A percentile compares a stretch with the other conserved stretches of the same genome.
Conservation (phyloP, 53 echinoderm and acorn worm genomes). For the Glandiceps talaboti region DNA sequence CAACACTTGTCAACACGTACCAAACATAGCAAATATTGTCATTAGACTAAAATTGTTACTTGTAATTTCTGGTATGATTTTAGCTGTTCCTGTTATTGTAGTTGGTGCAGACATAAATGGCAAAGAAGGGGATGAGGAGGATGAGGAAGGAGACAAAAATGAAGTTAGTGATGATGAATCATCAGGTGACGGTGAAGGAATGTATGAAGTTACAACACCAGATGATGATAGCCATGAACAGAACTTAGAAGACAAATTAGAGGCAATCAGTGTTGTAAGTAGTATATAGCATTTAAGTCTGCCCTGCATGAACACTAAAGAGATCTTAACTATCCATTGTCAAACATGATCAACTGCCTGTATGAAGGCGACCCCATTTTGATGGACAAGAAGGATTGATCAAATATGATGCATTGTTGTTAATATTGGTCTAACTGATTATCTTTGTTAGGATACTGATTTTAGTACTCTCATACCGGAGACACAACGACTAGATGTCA, state of each 20-base stretch:
- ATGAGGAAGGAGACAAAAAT: slow-evolving; percentile 2
- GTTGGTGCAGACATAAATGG: background rate
- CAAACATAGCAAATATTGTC: no score
- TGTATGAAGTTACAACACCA: slow-evolving; percentile 7
- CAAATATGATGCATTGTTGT: no score
- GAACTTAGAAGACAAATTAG: slow-evolving; percentile 29
- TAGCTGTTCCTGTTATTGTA: background rate
- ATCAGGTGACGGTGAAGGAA: slow-evolving; percentile 21
- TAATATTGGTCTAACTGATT: no score
- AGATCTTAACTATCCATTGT: no score
- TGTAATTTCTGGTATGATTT: no score
- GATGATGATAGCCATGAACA: slow-evolving; percentile 16
- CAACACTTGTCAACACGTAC: no score
- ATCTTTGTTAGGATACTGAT: slow-evolving; percentile 25
- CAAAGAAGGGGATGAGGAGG: background rate
- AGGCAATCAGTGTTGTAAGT: slow-evolving; percentile 27
- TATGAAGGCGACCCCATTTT: no score
- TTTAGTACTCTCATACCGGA: slow-evolving; percentile 39
- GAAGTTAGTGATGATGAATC: slow-evolving; percentile 19
- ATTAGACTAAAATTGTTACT: no score
- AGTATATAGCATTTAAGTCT: no score
- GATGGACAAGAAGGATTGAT: no score
- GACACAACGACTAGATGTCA: slow-evolving; percentile 56
- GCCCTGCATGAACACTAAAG: no score
- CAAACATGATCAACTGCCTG: no score